A percentile compares a stretch with the other conserved stretches of the same genome.
phyloP scores from a whole-genome alignment of 2,888 invertebrate genomes.

The Morpho achilles region DNA sequence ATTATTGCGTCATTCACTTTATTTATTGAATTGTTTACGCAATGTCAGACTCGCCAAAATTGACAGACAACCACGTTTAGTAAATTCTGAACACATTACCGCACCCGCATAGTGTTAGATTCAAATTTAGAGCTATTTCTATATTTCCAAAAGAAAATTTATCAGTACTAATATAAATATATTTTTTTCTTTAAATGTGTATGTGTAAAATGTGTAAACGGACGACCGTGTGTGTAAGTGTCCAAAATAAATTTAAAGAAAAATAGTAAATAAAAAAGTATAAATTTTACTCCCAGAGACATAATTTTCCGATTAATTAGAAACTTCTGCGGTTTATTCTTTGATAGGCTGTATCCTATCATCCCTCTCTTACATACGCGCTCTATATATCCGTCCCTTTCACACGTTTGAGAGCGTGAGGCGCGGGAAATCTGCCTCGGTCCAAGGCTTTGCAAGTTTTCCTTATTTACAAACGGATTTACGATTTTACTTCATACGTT shows the following conservation, averaged over 20 bases:
- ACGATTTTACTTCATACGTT: neutral
- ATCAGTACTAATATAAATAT: too few relatives aligned
- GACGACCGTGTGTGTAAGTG: too few relatives aligned
- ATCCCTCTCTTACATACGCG: slow-evolving; percentile 36
- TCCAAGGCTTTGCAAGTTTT: slow-evolving; percentile 24
- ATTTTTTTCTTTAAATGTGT: too few relatives aligned
- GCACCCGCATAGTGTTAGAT: too few relatives aligned
- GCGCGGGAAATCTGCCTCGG: slow-evolving; percentile 22
- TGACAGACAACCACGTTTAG: too few relatives aligned
- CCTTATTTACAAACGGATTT: slow-evolving; percentile 15
- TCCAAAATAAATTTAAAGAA: neutral
- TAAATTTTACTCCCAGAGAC: slow-evolving; percentile 14
- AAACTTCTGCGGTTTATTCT: slow-evolving; percentile 35
- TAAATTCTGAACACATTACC: too few relatives aligned
- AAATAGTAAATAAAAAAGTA: neutral
- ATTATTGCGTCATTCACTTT: too few relatives aligned
- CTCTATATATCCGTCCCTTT: slow-evolving; percentile 10
- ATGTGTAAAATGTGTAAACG: too few relatives aligned
- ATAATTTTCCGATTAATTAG: slow-evolving; percentile 7
- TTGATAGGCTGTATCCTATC: slow-evolving; percentile 42
- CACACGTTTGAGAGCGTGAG: slow-evolving; percentile 17
- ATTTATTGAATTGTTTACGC: too few relatives aligned
- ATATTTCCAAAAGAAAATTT: too few relatives aligned
- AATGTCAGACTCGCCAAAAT: too few relatives aligned
- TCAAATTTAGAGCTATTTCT: too few relatives aligned